Base-by-base conservation (phyloP, 2,113 vertebrate genomes). In the Turnix velox region DNA sequence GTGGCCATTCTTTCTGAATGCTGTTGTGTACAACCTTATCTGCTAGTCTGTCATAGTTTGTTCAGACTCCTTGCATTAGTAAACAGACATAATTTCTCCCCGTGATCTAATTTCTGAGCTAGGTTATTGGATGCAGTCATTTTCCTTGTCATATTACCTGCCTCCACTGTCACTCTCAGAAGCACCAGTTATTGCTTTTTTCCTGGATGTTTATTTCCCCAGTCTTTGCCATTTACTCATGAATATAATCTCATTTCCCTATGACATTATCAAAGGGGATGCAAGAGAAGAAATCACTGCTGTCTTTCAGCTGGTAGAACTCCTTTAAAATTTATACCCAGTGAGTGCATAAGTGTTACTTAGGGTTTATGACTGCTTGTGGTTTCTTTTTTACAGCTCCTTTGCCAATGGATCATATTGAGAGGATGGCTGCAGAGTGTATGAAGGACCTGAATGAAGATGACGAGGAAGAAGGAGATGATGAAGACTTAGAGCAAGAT, bases 341-440 rank as follows among this genome's bases (percentile, higher is more conserved):
- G 12, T 66, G 66, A 30, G 27, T 72, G 8, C 20, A 1, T 80
- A 66, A 18, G 33, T 88, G n/a, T 78, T 86, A 20, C 46, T 62
- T 46, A 39, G 23, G 20, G 4, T 40, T 96, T 74, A 35, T 83
- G 55, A 28, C 19, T 90, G 43, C 51, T 96, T 76, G 94, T 68
- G 58, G 18, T 75, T 94, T 67, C 55, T 52, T 96, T 96, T 94
- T 79, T 74, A 24, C 68, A 99, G 99, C 96, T 33, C 98, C 99
- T 18, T 93, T 99, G 92, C 99, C 99, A 24, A 99, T 99, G 98
- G 98, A 99, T 61, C 98, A 99, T 86, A 99, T 99, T 16, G 98
- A 98, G 94, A 99, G 98, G 96, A 97, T 99, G 98, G 99, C 99
- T 3, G 98, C 98, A 3, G 98, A 98, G 57, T 99, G 99, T 83